Percentiles rank a stretch among this genome's conserved stretches.
Conservation (phyloP, 2,797 vertebrate genomes). For the Phalanger gymnotis region DNA sequence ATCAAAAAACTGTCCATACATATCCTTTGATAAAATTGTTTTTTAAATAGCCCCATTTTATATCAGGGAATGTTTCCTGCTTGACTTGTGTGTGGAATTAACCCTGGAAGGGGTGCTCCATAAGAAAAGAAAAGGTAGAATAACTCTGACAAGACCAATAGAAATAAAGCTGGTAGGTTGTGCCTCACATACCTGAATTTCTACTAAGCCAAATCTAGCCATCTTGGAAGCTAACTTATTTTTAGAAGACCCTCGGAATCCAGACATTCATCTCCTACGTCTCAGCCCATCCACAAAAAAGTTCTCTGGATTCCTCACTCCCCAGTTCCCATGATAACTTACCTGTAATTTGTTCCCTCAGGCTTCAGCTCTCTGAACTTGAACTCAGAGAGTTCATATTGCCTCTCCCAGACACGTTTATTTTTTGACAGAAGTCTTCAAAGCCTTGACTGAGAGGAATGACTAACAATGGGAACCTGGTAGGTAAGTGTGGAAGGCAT, state of each 20-base stretch:
- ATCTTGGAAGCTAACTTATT: background rate
- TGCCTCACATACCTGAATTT: background rate
- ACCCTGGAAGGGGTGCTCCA: background rate
- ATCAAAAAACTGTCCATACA: background rate
- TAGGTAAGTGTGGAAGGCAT: accelerated
- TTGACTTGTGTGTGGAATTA: background rate
- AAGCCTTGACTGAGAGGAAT: background rate
- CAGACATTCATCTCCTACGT: background rate
- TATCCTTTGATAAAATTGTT: background rate
- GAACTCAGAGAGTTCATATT: background rate
- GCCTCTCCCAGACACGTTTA: background rate
- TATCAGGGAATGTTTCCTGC: background rate
- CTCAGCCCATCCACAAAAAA: background rate
- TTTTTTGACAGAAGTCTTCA: background rate
- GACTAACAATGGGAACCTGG: background rate
- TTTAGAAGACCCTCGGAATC: background rate
- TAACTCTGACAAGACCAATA: background rate
- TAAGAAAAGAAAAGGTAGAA: background rate
- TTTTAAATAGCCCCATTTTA: background rate
- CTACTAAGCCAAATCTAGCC: background rate
- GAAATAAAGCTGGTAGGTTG: background rate
- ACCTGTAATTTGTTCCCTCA: background rate
- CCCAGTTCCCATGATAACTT: background rate
- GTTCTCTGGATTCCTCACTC: background rate
- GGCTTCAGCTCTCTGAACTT: background rate